A percentile compares a stretch with the other conserved stretches of the same genome.
phyloP scores from a whole-genome alignment of 1,140 invertebrate species.

The Sweltsa coloradensis region DNA sequence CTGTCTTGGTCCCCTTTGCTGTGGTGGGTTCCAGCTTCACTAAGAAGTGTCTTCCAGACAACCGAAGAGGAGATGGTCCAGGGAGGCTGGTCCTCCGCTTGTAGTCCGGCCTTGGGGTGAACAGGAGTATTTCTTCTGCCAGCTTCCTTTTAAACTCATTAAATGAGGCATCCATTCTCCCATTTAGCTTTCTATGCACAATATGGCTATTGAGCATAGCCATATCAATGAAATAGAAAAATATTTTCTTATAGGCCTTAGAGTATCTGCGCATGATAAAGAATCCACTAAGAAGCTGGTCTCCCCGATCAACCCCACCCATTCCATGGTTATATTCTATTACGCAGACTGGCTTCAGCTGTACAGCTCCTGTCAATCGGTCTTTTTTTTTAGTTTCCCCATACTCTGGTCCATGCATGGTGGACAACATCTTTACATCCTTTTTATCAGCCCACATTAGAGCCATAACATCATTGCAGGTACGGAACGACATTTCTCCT shows the following conservation, averaged over 20 bases:
- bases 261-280: constrained; percentile 13
- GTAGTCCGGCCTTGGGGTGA: constrained; percentile 7
- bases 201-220: constrained; percentile 15
- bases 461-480: too few relatives aligned
- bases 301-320: constrained; percentile 16
- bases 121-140: constrained; percentile 5
- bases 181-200: constrained; percentile 9
- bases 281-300: constrained; percentile 15
- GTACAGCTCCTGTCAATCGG: too few relatives aligned
- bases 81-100: constrained; percentile 9
- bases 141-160: constrained; percentile 10
- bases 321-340: constrained; percentile 17
- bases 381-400: too few relatives aligned
- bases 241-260: constrained; percentile 16
- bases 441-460: too few relatives aligned
- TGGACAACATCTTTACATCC: too few relatives aligned
- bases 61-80: constrained; percentile 11
- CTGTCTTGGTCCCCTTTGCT: constrained; percentile 12
- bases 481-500: too few relatives aligned
- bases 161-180: constrained; percentile 14
- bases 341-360: constrained; percentile 16
- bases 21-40: constrained; percentile 10
- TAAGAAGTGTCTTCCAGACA: constrained; percentile 16
- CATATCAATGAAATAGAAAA: constrained; percentile 17
- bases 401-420: too few relatives aligned